Evolutionary conservation across 2,797 vertebrate species (phyloP).

Genomic region (Prunella strophiata): DNA sequence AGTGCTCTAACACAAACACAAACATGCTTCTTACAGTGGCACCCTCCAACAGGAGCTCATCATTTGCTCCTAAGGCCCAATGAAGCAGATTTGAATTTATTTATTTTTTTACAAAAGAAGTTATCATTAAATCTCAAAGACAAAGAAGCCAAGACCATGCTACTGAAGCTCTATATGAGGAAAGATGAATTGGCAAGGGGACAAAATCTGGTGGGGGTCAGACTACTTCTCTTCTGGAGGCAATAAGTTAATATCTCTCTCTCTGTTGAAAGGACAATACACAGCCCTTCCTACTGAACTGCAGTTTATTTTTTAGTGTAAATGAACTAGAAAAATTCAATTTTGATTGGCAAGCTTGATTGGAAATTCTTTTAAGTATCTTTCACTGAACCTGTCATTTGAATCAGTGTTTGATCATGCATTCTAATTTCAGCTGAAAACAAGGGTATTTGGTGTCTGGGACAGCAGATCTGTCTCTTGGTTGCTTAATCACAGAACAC

Average conservation of each 20-base stretch:
- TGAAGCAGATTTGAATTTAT: neutral
- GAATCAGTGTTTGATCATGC: neutral
- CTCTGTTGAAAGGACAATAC: neutral
- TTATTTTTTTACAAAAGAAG: neutral
- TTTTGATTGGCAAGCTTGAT: neutral
- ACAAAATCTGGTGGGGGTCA: neutral
- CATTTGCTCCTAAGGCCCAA: neutral
- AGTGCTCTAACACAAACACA: neutral
- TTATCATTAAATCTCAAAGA: neutral
- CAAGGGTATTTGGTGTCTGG: neutral
- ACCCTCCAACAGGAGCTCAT: neutral
- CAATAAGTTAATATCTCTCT: neutral
- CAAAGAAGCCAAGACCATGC: neutral
- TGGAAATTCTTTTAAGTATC: neutral
- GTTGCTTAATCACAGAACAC: neutral
- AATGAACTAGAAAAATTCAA: neutral
- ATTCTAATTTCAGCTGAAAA: neutral
- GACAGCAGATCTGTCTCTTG: neutral
- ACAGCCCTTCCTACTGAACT: neutral
- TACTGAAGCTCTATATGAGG: neutral
- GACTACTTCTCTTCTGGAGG: neutral
- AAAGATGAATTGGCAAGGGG: neutral
- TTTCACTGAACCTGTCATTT: neutral
- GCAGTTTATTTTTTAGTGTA: neutral
- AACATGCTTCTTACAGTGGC: neutral